Percentiles rank a stretch among this genome's conserved stretches.
These are phyloP conservation scores for Zeuzera pyrina DNA, from an alignment of 2,888 invertebrate species.

Conservation along the genomic window DNA sequence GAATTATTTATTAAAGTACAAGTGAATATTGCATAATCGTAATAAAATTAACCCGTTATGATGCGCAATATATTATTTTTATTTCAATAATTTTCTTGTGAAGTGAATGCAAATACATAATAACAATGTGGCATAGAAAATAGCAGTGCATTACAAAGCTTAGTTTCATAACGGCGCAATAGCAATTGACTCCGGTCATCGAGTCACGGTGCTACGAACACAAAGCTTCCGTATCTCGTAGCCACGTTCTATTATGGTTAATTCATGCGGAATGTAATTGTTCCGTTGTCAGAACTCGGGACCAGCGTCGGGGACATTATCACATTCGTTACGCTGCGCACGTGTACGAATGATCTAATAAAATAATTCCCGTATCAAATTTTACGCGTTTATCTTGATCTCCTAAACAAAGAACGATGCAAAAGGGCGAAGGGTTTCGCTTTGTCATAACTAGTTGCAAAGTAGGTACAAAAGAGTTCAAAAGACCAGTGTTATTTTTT, in stretches of 20 bases:
- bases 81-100: no score
- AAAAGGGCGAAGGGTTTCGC: conserved; percentile 54
- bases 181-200: conserved; percentile 44
- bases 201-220: conserved; percentile 45
- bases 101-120: neutral
- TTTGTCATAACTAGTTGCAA: conserved; percentile 64
- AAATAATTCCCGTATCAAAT: conserved; percentile 73
- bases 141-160: neutral
- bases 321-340: conserved; percentile 69
- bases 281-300: conserved; percentile 37
- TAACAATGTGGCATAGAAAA: neutral
- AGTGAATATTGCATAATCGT: no score
- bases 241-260: conserved; percentile 54
- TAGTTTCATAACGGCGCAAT: conserved; percentile 27
- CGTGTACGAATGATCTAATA: conserved; percentile 68
- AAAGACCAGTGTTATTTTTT: no score
- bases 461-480: conserved; percentile 23
- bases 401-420: conserved; percentile 58
- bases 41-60: no score
- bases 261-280: conserved; percentile 69
- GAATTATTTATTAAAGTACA: no score
- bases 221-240: conserved; percentile 58
- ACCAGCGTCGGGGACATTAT: conserved; percentile 48
- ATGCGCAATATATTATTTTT: no score
- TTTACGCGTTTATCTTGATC: conserved; percentile 69